Conservation (phyloP, 2,888 invertebrate genomes). For the Metacarcinus magister region DNA sequence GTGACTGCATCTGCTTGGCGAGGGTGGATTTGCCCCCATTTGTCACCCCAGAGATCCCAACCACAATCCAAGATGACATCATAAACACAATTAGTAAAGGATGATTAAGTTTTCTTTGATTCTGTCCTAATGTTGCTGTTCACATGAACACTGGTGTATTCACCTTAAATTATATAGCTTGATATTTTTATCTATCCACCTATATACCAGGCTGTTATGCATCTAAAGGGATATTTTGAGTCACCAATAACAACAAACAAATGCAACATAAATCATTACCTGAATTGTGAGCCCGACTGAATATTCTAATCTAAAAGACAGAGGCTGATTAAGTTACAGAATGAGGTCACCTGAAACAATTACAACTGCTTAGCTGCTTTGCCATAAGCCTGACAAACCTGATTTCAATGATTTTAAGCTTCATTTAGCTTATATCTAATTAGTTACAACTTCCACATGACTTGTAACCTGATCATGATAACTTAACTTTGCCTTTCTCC, state of each 20-base stretch:
- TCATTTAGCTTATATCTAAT: neutral
- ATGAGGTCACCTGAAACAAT: neutral
- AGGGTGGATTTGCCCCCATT: slow-evolving; percentile 93
- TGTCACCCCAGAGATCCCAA: slow-evolving; percentile 92
- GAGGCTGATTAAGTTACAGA: neutral
- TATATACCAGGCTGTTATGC: no score
- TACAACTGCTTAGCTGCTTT: neutral
- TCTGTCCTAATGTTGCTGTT: neutral
- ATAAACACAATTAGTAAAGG: neutral
- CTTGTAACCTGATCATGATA: neutral
- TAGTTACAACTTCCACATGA: neutral
- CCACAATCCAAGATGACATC: slow-evolving; percentile 87
- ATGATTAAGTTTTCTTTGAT: neutral
- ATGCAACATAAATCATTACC: neutral
- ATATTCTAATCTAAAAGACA: neutral
- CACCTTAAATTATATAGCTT: neutral
- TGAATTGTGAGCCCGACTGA: neutral
- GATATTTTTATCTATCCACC: neutral
- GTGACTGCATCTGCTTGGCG: slow-evolving; percentile 86
- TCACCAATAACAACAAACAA: neutral
- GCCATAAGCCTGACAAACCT: neutral
- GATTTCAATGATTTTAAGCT: neutral
- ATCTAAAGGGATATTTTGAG: neutral
- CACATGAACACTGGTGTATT: neutral
- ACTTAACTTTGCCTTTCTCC: slow-evolving; percentile 43